Percentiles rank a stretch among this genome's conserved stretches.
These are phyloP conservation scores for Congeria kusceri DNA, from an alignment of 2,888 invertebrate genomes.

Conservation along the genomic window DNA sequence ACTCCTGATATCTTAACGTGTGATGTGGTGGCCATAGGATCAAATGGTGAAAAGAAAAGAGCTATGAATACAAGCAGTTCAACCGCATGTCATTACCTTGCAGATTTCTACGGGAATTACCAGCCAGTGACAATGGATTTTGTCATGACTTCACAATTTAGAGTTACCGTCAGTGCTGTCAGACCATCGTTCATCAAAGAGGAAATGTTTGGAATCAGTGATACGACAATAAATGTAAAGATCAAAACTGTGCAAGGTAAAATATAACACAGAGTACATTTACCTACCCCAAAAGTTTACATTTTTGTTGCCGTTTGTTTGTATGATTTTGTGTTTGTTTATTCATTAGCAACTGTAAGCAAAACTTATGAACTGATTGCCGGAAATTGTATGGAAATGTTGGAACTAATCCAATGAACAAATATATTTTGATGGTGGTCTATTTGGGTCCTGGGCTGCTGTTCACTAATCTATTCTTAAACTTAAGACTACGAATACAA, in stretches of 20 bases:
- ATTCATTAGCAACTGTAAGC: no score
- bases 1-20: constrained; percentile 8
- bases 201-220: constrained; percentile 26
- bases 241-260: not conserved
- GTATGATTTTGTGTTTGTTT: no score
- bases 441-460: no score
- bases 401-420: no score
- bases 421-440: no score
- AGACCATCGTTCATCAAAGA: not conserved
- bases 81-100: constrained; percentile 12
- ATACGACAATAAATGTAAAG: constrained; percentile 9
- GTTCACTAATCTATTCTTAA: no score
- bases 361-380: no score
- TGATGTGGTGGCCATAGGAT: not conserved
- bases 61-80: not conserved
- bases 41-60: constrained; percentile 9
- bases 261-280: not conserved
- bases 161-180: not conserved
- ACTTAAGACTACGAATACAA: no score
- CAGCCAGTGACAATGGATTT: constrained; percentile 6
- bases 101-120: constrained; percentile 36
- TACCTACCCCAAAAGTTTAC: no score
- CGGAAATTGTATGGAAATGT: no score
- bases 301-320: not conserved
- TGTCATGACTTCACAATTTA: constrained; percentile 4